Conservation (phyloP, 2,888 invertebrate genomes). For the Noctuana brunneofusca region DNA sequence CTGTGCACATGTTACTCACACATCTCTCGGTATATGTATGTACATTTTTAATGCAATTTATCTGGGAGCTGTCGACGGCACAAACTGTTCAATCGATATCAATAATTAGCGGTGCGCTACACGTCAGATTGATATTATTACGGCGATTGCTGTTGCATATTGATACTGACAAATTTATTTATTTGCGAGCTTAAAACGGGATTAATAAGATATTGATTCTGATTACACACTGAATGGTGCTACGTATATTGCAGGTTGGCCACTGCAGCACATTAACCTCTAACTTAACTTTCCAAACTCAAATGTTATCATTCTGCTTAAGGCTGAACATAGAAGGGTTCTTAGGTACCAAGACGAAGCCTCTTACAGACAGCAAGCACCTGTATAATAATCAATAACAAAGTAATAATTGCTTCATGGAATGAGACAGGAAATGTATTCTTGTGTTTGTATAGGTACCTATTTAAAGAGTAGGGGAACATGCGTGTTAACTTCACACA, state of each 20-base stretch:
- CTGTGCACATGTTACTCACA: slow-evolving; percentile 5
- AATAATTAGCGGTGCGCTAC: slow-evolving; percentile 29
- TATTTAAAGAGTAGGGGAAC: no score
- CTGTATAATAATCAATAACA: no score
- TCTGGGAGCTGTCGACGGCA: slow-evolving; percentile 23
- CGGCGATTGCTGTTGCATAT: slow-evolving; percentile 31
- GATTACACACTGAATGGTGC: neutral
- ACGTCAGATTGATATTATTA: slow-evolving; percentile 30
- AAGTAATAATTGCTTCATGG: no score
- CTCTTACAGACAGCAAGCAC: no score
- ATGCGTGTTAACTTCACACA: no score
- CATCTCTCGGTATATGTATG: neutral
- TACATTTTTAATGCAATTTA: slow-evolving; percentile 34
- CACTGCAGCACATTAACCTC: no score
- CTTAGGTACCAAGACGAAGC: no score
- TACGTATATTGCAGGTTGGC: neutral
- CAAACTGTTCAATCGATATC: slow-evolving; percentile 31
- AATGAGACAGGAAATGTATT: no score
- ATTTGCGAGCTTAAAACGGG: neutral
- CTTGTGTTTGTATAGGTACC: no score
- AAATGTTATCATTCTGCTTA: no score
- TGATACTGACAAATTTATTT: slow-evolving; percentile 9
- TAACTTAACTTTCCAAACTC: no score
- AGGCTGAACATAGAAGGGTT: no score
- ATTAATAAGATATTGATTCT: neutral